Conservation (phyloP, 1,140 invertebrate genomes). For the Ladona fulva region DNA sequence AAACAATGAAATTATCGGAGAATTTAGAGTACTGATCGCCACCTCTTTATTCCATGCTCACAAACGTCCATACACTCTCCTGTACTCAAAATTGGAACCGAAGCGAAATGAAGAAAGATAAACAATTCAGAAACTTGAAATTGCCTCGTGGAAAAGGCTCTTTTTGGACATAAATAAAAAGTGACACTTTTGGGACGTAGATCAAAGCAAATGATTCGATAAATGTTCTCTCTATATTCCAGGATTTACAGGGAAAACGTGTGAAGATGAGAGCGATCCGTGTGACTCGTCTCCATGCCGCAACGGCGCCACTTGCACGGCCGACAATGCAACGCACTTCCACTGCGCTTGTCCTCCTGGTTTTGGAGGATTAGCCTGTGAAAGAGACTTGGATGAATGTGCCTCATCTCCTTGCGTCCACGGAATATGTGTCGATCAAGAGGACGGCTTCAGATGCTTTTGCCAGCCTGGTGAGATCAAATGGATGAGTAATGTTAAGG, state of each 20-base stretch:
- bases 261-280: constrained; percentile 26
- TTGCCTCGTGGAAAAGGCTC: too few species aligned
- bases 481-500: background rate
- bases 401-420: constrained; percentile 37
- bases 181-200: too few species aligned
- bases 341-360: constrained; percentile 34
- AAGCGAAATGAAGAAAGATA: too few species aligned
- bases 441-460: constrained; percentile 37
- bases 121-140: too few species aligned
- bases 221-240: background rate
- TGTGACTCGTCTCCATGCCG: constrained; percentile 32
- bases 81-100: too few species aligned
- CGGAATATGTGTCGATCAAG: constrained; percentile 39
- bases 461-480: constrained; percentile 34
- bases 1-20: too few species aligned
- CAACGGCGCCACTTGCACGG: constrained; percentile 35
- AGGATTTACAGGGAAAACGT: constrained; percentile 30
- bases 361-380: constrained; percentile 34
- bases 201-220: background rate
- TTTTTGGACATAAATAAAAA: too few species aligned
- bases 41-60: too few species aligned
- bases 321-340: constrained; percentile 32
- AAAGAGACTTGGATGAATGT: constrained; percentile 36
- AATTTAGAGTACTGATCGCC: too few species aligned
- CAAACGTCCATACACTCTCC: too few species aligned